Conservation (phyloP, 2,113 vertebrate genomes). For the Gracilinanus agilis region DNA sequence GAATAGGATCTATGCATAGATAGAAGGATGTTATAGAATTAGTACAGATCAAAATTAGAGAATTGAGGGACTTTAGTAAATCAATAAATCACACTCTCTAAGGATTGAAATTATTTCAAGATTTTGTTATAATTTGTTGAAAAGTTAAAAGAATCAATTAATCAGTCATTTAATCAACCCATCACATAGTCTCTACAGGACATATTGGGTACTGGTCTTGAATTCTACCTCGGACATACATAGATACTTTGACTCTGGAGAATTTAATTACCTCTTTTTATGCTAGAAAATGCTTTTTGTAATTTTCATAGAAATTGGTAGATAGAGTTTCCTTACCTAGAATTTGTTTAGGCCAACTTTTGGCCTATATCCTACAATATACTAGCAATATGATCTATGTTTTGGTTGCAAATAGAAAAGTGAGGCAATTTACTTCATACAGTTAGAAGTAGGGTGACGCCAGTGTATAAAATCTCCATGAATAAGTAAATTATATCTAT, state of each 20-base stretch:
- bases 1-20: background rate
- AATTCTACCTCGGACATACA: background rate
- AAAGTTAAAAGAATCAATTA: background rate
- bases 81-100: background rate
- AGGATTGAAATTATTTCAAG: background rate
- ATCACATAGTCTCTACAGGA: background rate
- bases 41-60: background rate
- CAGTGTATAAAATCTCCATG: background rate
- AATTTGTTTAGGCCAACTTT: background rate
- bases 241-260: background rate
- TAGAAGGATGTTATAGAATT: background rate
- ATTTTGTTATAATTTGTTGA: background rate
- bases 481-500: background rate
- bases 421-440: background rate
- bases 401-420: background rate
- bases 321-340: background rate
- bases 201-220: background rate
- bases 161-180: background rate
- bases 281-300: background rate
- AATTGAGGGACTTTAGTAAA: background rate
- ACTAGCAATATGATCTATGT: background rate
- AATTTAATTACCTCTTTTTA: background rate
- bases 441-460: background rate
- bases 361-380: background rate
- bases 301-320: background rate